Evolutionary conservation across 2,113 vertebrate species (phyloP).

Genomic region (Anoura caudifer): DNA sequence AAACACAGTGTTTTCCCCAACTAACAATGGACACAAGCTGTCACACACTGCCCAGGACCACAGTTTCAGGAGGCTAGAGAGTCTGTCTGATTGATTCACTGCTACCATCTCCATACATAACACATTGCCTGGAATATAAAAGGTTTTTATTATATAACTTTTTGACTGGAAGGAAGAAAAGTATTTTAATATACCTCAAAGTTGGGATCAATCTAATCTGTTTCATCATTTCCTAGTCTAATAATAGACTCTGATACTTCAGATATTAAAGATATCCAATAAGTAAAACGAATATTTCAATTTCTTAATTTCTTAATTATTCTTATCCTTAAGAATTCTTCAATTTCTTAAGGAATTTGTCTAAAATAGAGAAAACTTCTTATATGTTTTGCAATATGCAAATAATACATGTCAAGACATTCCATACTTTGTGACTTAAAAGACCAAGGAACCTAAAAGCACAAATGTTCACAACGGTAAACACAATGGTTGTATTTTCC

Average conservation of each 20-base stretch:
- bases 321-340: neutral
- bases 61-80: neutral
- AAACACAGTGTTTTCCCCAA: neutral
- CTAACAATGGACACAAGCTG: neutral
- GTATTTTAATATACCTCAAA: neutral
- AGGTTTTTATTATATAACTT: neutral
- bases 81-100: neutral
- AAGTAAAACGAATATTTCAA: neutral
- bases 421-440: slow-evolving; percentile 24
- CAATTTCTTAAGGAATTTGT: neutral
- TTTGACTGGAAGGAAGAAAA: neutral
- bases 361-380: neutral
- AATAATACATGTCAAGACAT: neutral
- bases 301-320: slow-evolving; percentile 21
- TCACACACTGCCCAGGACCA: neutral
- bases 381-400: neutral
- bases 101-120: neutral
- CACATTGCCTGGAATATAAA: neutral
- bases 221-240: neutral
- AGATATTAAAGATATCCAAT: neutral
- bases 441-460: neutral
- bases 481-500: neutral
- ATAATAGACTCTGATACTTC: neutral
- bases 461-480: neutral
- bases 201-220: neutral